Conservation (phyloP, 1,140 invertebrate genomes). For the Philopotamus ludificatus region DNA sequence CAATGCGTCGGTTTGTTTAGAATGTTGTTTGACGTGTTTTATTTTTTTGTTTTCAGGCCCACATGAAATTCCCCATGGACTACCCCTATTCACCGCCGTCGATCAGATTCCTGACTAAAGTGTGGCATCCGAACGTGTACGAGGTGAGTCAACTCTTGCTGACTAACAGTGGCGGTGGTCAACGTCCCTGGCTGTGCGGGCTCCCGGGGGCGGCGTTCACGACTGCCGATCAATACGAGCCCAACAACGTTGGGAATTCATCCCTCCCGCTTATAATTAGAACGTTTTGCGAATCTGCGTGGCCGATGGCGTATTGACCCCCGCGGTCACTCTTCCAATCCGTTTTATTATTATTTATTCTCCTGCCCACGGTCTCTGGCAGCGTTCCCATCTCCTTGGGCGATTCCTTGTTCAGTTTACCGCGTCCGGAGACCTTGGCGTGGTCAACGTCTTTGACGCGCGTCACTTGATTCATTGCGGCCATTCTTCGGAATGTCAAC, state of each 20-base stretch:
- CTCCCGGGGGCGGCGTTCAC: too few species aligned
- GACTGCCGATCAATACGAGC: too few species aligned
- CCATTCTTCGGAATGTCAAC: background rate
- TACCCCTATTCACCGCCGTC: constrained; percentile 98
- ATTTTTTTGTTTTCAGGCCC: constrained; percentile 76
- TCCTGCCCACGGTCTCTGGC: constrained; percentile 1
- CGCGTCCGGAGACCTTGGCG: background rate
- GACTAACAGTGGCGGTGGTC: too few species aligned
- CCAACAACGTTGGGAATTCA: too few species aligned
- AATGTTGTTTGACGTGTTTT: constrained; percentile 13
- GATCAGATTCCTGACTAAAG: constrained; percentile 97
- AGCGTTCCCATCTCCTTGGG: background rate
- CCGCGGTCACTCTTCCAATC: background rate
- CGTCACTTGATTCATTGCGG: background rate
- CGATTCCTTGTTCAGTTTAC: background rate
- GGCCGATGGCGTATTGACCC: constrained; percentile 8
- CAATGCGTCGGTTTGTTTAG: too few species aligned
- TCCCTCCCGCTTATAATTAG: too few species aligned
- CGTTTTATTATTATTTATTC: background rate
- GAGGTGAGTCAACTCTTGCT: constrained; percentile 75
- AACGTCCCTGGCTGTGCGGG: too few species aligned
- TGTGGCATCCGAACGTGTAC: constrained; percentile 99
- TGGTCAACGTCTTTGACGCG: background rate
- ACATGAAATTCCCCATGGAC: constrained; percentile 96
- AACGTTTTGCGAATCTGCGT: too few species aligned